These are phyloP conservation scores for Neuroscelio doddi DNA, from an alignment of 2,888 invertebrate species.

Conservation along the genomic window DNA sequence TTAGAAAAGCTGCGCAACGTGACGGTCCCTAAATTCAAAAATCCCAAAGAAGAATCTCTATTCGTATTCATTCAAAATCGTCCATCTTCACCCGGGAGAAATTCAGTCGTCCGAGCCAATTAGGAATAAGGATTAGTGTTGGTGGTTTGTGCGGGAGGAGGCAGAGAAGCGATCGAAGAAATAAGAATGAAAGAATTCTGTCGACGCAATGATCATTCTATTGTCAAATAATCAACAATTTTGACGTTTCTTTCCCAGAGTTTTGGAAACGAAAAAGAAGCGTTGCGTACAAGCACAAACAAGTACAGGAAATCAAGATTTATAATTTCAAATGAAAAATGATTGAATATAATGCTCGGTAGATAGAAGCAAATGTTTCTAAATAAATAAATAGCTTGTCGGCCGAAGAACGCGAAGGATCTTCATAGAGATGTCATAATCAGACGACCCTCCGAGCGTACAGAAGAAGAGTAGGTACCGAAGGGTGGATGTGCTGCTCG, in stretches of 20 bases:
- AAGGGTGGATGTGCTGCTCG: constrained; percentile 55
- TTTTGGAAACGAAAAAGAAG: too few relatives aligned
- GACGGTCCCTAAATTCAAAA: too few relatives aligned
- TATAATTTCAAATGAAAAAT: too few relatives aligned
- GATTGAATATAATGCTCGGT: too few relatives aligned
- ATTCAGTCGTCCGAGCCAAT: constrained; percentile 36
- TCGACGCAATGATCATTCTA: constrained; percentile 46
- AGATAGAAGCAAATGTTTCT: too few relatives aligned
- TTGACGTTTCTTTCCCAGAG: constrained; percentile 7
- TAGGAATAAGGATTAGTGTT: constrained; percentile 30
- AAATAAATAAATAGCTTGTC: too few relatives aligned
- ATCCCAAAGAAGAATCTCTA: constrained; percentile 13
- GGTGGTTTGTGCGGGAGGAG: constrained; percentile 1
- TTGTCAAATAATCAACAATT: constrained; percentile 35
- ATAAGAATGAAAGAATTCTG: constrained; percentile 46
- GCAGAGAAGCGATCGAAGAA: constrained; percentile 32
- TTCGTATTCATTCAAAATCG: constrained; percentile 2
- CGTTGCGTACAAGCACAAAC: too few relatives aligned
- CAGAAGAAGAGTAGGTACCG: constrained; percentile 55
- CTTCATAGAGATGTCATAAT: constrained; percentile 66
- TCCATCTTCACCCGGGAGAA: constrained; percentile 22
- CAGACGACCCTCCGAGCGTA: constrained; percentile 55
- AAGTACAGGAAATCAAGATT: too few relatives aligned
- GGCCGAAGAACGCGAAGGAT: not conserved
- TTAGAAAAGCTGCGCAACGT: constrained; percentile 14